Conservation (phyloP, 1,140 invertebrate genomes). For the Tetramorium alpestre region DNA sequence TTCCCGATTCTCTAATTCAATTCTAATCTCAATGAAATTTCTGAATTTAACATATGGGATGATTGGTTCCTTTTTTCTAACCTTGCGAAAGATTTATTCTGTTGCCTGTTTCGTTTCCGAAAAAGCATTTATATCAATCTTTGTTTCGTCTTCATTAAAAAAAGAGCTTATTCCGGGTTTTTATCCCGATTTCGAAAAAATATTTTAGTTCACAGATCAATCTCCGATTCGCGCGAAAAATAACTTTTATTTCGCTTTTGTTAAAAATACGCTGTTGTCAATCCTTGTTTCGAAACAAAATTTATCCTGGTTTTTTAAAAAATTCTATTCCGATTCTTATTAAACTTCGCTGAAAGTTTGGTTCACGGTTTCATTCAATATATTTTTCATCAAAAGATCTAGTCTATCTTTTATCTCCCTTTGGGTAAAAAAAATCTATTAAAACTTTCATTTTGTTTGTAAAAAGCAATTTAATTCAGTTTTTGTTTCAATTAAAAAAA, state of each 20-base stretch:
- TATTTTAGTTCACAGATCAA: background rate
- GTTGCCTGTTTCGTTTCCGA: background rate
- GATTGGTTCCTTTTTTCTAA: background rate
- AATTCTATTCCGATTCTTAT: background rate
- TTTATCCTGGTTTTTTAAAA: constrained; percentile 6
- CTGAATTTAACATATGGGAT: background rate
- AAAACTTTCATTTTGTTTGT: background rate
- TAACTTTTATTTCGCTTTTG: background rate
- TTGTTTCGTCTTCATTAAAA: background rate
- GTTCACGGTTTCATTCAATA: background rate
- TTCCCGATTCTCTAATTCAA: constrained; percentile 59
- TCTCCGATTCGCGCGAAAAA: background rate
- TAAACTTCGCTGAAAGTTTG: background rate
- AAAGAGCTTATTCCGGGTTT: background rate
- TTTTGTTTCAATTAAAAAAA: background rate
- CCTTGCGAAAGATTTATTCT: background rate
- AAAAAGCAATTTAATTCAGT: background rate
- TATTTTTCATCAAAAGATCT: background rate
- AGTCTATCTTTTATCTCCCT: background rate
- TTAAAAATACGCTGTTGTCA: background rate
- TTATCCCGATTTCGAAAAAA: background rate
- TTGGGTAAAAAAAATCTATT: background rate
- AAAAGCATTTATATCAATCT: constrained; percentile 4
- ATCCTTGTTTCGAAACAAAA: background rate
- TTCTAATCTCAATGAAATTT: constrained; percentile 35